Evolutionary conservation across 2,888 invertebrate species (phyloP), one percentile per base, ranked within the genome.

Genomic region (Arge pagana): DNA sequence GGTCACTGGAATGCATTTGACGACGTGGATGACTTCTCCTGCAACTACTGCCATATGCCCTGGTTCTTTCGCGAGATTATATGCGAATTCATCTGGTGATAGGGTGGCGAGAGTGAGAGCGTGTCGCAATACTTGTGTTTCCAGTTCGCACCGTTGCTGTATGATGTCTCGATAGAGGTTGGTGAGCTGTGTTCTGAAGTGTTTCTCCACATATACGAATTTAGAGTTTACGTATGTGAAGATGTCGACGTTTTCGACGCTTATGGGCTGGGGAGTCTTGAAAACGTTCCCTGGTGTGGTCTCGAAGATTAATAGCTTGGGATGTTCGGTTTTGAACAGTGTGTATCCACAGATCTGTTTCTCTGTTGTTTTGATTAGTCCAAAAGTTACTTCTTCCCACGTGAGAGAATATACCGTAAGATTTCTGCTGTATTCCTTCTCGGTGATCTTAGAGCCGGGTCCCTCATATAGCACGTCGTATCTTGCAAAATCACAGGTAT

Each of bases 381-480:
- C 59, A 42, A 63, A 64, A 0, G 59, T 56, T 4, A 56, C 54
- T 1, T 61, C 52, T 2, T 39, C 26, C 1, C n/a, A n/a, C n/a
- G n/a, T n/a, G n/a, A n/a, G n/a, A n/a, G n/a, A n/a, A n/a, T n/a
- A n/a, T n/a, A n/a, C n/a, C n/a, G n/a, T n/a, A n/a, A n/a, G n/a
- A n/a, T n/a, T n/a, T n/a, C n/a, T n/a, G n/a, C n/a, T n/a, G n/a
- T n/a, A n/a, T n/a, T n/a, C n/a, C n/a, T n/a, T 15, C 2, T 50
- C 48, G 10, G 11, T 31, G 5, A 53, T 56, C 16, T 52, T 52
- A 8, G 24, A 35, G 2, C 50, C 50, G 1, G 11, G 3, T 10
- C 55, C 58, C 18, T 54, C 50, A 28, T 50, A 52, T 3, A 56
- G 19, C 3, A 52, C 41, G 7, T 31, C 37, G 24, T 37, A 52